These are phyloP conservation scores for Gymnorhina tibicen DNA, from an alignment of 2,113 vertebrate species.

Conservation along the genomic window DNA sequence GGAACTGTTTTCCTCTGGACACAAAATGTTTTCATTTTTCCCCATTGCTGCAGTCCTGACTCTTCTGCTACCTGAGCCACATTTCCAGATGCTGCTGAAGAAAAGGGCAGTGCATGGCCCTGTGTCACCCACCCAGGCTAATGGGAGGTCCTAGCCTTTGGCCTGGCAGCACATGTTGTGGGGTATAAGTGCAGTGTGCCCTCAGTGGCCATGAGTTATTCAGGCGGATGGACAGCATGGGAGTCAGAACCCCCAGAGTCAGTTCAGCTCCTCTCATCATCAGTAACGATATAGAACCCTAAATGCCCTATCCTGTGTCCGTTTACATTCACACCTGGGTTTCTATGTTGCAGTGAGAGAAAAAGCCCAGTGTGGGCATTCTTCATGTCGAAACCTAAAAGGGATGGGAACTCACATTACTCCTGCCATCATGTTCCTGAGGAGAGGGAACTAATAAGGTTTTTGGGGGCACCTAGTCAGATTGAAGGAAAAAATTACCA, in stretches of 20 bases:
- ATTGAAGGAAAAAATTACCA: neutral
- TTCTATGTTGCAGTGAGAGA: neutral
- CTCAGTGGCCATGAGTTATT: neutral
- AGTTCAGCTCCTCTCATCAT: neutral
- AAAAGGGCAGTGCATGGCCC: neutral
- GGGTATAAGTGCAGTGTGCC: neutral
- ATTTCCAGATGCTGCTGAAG: neutral
- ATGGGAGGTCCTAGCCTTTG: neutral
- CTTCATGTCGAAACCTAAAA: neutral
- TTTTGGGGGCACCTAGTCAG: neutral
- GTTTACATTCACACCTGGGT: neutral
- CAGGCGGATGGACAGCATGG: neutral
- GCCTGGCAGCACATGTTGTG: neutral
- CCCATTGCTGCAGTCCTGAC: neutral
- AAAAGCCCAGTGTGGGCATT: neutral
- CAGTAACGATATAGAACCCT: neutral
- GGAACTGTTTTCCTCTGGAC: neutral
- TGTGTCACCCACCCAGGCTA: neutral
- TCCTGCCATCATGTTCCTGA: neutral
- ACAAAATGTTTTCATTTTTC: neutral
- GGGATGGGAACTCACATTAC: neutral
- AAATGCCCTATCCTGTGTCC: neutral
- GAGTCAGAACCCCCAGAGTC: neutral
- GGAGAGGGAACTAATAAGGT: neutral
- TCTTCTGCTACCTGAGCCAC: neutral